A percentile compares a stretch with the other conserved stretches of the same genome.
These are phyloP conservation scores for Manis javanica DNA, from an alignment of 2,797 vertebrate genomes.

Conservation along the genomic window DNA sequence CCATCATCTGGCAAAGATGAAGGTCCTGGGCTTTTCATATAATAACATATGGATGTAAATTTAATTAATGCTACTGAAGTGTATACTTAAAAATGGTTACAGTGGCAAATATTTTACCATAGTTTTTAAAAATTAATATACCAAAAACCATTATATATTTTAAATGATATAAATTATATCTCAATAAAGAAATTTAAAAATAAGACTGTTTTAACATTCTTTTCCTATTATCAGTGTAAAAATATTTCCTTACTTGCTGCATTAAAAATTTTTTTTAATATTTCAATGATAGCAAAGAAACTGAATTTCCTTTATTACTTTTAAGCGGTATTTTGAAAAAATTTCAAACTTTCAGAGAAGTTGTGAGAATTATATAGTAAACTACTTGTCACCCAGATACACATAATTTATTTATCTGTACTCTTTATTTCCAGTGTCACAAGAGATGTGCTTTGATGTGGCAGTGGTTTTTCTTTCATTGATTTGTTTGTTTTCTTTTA, in stretches of 20 bases:
- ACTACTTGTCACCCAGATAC: background rate
- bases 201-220: conserved; percentile 2
- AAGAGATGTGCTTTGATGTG: background rate
- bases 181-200: background rate
- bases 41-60: background rate
- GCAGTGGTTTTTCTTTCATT: background rate
- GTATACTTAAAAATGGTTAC: background rate
- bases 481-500: background rate
- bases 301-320: conserved; percentile 5
- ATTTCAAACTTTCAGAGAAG: background rate
- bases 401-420: rapidly evolving
- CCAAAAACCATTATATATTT: background rate
- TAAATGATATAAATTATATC: background rate
- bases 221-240: background rate
- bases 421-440: background rate
- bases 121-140: background rate
- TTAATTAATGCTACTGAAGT: background rate
- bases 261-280: background rate
- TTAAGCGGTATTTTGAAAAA: conserved; percentile 9
- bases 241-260: background rate
- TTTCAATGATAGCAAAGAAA: background rate
- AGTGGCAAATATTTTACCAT: background rate
- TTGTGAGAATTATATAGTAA: background rate
- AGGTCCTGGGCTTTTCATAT: background rate
- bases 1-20: background rate